Evolutionary conservation across 2,113 vertebrate genomes (phyloP).

Genomic region (Stegostoma tigrinum): DNA sequence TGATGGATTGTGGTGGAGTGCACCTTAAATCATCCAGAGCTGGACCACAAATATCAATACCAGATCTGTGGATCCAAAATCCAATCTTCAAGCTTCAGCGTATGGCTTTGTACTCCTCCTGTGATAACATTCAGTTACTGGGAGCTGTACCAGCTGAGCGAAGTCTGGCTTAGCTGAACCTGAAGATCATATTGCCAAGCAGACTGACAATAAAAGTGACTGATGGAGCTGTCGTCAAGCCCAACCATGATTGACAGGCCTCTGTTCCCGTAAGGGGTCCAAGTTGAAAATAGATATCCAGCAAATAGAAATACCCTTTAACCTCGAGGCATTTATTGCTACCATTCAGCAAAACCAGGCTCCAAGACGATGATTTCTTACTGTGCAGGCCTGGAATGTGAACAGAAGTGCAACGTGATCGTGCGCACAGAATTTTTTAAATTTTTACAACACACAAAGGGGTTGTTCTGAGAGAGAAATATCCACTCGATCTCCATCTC

Average conservation of each 20-base stretch:
- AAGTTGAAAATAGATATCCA: not conserved
- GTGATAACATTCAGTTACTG: not conserved
- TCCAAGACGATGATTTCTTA: not conserved
- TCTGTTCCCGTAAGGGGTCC: not conserved
- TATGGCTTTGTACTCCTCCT: not conserved
- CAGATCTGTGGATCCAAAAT: not conserved
- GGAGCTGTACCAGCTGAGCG: not conserved
- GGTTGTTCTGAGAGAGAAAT: not conserved
- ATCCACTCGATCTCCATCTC: not conserved
- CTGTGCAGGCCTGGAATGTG: not conserved
- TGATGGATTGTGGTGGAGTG: not conserved
- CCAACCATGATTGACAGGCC: not conserved
- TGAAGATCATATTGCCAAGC: not conserved
- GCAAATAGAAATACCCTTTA: not conserved
- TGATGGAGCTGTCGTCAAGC: not conserved
- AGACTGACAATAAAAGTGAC: not conserved
- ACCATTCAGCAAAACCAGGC: not conserved
- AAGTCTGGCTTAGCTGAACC: not conserved
- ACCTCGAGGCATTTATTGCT: not conserved
- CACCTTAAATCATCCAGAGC: not conserved
- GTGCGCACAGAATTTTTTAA: not conserved
- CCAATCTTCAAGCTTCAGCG: not conserved
- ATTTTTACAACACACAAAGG: not conserved
- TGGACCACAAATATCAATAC: not conserved
- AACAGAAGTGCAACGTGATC: not conserved